These are phyloP conservation scores for Epizoanthus stellaris DNA, from an alignment of 92 coral and sea anemone species.

Conservation along the genomic window DNA sequence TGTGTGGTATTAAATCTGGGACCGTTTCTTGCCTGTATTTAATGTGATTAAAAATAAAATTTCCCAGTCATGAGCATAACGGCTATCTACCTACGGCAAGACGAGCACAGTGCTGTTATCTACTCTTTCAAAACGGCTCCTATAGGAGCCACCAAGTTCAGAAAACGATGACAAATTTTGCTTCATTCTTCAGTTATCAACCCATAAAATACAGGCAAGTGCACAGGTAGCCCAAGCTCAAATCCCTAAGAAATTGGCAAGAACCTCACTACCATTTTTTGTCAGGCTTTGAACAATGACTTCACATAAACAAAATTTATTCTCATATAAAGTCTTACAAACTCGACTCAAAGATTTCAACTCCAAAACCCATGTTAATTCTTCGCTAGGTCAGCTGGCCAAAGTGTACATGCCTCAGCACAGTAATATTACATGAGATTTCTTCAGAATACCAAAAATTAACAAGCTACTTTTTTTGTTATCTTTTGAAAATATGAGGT, in stretches of 20 bases:
- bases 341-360: not conserved
- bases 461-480: no score
- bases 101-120: not conserved
- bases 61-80: slow-evolving; percentile 15
- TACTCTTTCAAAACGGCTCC: not conserved
- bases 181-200: slow-evolving; percentile 13
- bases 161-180: not conserved
- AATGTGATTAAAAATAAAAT: not conserved
- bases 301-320: not conserved
- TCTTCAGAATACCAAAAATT: no score
- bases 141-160: slow-evolving; percentile 10
- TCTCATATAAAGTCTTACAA: not conserved
- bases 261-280: not conserved
- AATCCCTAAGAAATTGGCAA: slow-evolving; percentile 1
- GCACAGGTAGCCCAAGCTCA: slow-evolving; percentile 13
- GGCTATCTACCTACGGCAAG: slow-evolving; percentile 4
- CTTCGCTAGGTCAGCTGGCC: not conserved
- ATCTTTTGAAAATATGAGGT: no score
- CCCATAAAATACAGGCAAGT: no score
- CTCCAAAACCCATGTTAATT: not conserved
- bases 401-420: not conserved
- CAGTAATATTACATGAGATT: no score
- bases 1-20: slow-evolving; percentile 27
- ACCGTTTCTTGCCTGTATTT: not conserved
- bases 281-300: not conserved